Evolutionary conservation across 2,113 vertebrate species (phyloP).

Genomic region (Eulemur macaco): DNA sequence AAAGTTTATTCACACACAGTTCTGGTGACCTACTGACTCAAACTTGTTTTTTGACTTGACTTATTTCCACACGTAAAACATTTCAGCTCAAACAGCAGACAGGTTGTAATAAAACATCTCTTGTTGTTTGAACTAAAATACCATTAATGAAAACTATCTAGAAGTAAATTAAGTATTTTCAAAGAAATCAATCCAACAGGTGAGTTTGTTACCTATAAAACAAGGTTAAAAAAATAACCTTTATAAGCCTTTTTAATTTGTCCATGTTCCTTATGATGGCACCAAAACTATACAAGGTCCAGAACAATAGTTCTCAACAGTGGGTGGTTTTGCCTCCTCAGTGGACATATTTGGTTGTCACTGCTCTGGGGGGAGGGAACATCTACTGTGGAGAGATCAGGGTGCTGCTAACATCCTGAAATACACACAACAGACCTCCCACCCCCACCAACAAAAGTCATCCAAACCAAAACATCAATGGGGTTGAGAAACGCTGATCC

Average conservation of each 20-base stretch:
- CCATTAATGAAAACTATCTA: background rate
- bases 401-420: background rate
- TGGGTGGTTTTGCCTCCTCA: background rate
- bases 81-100: slow-evolving; percentile 8
- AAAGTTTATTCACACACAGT: slow-evolving; percentile 63
- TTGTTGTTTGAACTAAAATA: slow-evolving; percentile 41
- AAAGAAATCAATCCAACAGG: background rate
- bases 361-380: background rate
- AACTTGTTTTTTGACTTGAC: slow-evolving; percentile 69
- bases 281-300: background rate
- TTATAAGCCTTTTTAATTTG: background rate
- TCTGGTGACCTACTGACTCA: slow-evolving; percentile 64
- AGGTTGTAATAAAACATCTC: background rate
- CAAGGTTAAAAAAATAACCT: background rate
- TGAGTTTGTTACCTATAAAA: background rate
- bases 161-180: slow-evolving; percentile 43
- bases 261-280: background rate
- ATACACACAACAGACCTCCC: background rate
- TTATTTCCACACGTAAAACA: slow-evolving; percentile 63
- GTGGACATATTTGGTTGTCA: background rate
- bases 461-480: background rate
- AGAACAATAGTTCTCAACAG: background rate
- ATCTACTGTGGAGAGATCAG: background rate
- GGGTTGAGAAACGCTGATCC: background rate
- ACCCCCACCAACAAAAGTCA: background rate